phyloP scores from a whole-genome alignment of 2,797 vertebrate species.

The Molossus molossus region DNA sequence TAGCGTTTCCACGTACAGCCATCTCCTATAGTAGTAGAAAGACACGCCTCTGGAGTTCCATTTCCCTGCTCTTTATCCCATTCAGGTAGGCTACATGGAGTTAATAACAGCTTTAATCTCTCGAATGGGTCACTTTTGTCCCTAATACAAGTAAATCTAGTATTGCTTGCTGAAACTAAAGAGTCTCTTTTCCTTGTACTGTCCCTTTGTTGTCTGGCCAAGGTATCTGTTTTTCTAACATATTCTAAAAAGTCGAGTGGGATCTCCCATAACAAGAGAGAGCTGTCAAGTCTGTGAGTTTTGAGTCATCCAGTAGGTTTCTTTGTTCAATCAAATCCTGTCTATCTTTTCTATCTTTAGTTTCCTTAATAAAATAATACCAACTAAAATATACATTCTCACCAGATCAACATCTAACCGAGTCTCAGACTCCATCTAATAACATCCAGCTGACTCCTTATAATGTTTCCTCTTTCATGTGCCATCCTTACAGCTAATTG shows the following conservation, averaged over 20 bases:
- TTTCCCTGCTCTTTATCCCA: constrained; percentile 16
- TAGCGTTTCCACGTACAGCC: not conserved
- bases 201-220: constrained; percentile 28
- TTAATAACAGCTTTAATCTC: constrained; percentile 33
- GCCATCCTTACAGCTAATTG: not conserved
- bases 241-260: not conserved
- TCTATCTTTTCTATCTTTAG: not conserved
- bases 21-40: not conserved
- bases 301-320: not conserved
- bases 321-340: not conserved
- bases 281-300: not conserved
- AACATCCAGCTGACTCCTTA: not conserved
- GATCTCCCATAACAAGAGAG: not conserved
- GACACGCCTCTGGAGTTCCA: not conserved
- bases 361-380: constrained; percentile 10
- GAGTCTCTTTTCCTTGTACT: not conserved
- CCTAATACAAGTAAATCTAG: not conserved
- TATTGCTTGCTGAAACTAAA: not conserved
- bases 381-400: not conserved
- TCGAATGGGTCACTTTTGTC: not conserved
- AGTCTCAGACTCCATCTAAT: not conserved
- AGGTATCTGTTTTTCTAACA: constrained; percentile 22
- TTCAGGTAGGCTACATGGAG: not conserved
- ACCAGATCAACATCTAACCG: not conserved
- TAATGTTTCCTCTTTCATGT: not conserved